These are phyloP conservation scores for Phrynocephalus guinanensis DNA, from an alignment of 2,797 vertebrate genomes.

Conservation along the genomic window DNA sequence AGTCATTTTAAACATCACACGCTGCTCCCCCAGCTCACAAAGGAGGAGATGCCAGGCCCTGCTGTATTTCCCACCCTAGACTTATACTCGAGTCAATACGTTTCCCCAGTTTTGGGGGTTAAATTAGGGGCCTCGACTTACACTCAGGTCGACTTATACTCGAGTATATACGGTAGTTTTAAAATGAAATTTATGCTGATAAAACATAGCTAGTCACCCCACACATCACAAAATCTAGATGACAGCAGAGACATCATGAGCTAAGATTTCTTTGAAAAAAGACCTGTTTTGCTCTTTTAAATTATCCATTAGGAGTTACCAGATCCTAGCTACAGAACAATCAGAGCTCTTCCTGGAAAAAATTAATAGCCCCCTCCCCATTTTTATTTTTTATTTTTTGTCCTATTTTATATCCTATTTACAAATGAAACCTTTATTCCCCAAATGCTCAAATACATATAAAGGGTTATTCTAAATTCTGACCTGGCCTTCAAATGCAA, in stretches of 20 bases:
- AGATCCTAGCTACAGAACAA: constrained; percentile 27
- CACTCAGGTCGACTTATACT: no score
- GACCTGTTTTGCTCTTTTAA: constrained; percentile 22
- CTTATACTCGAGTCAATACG: no score
- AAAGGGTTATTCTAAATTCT: not conserved
- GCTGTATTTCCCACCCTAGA: no score
- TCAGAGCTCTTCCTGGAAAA: not conserved
- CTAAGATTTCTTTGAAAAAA: rapidly evolving
- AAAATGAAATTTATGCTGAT: not conserved
- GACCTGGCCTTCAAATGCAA: rapidly evolving
- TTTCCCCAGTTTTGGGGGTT: no score
- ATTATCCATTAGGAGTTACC: constrained; percentile 49
- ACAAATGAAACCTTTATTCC: not conserved
- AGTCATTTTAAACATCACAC: no score
- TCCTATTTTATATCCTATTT: not conserved
- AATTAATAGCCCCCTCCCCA: not conserved
- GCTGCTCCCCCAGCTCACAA: no score
- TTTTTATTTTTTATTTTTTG: not conserved
- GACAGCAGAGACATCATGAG: not conserved
- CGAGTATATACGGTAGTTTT: no score
- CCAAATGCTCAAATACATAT: rapidly evolving
- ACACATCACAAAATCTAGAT: not conserved
- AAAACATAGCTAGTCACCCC: not conserved
- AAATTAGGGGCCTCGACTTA: no score
- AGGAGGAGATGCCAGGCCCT: no score